Conservation (phyloP, 2,113 vertebrate genomes). For the Pseudopipra pipra region DNA sequence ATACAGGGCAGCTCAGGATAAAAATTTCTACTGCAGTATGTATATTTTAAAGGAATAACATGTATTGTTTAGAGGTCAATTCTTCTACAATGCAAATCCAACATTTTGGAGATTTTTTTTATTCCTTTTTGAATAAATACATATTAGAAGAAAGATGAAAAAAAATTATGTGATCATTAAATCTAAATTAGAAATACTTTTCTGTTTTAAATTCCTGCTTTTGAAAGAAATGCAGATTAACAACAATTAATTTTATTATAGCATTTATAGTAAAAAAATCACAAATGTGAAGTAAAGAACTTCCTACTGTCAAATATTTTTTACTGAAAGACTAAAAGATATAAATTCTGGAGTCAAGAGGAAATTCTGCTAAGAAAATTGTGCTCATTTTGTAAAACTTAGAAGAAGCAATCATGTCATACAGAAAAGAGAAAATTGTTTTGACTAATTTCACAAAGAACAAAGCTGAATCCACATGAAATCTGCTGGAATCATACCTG, state of each 20-base stretch:
- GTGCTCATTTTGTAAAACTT: background rate
- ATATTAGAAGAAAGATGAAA: background rate
- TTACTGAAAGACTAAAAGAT: background rate
- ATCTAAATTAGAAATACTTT: background rate
- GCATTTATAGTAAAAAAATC: background rate
- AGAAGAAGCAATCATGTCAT: background rate
- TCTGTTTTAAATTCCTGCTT: background rate
- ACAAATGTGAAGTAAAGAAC: background rate
- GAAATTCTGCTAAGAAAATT: background rate
- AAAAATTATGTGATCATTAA: background rate
- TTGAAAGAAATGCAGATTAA: background rate
- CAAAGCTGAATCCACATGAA: background rate
- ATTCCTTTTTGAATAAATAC: background rate
- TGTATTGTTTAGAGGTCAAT: background rate
- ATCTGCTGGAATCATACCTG: background rate
- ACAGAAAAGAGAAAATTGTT: background rate
- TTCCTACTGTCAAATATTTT: background rate
- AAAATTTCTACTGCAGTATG: background rate
- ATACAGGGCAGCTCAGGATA: background rate
- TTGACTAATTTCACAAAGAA: background rate
- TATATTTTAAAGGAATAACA: background rate
- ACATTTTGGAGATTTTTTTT: background rate
- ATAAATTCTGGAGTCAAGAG: background rate
- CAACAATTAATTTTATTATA: background rate
- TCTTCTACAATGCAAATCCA: background rate